These are phyloP conservation scores for Myxocyprinus asiaticus DNA, from an alignment of 2,113 vertebrate species.

Conservation along the genomic window DNA sequence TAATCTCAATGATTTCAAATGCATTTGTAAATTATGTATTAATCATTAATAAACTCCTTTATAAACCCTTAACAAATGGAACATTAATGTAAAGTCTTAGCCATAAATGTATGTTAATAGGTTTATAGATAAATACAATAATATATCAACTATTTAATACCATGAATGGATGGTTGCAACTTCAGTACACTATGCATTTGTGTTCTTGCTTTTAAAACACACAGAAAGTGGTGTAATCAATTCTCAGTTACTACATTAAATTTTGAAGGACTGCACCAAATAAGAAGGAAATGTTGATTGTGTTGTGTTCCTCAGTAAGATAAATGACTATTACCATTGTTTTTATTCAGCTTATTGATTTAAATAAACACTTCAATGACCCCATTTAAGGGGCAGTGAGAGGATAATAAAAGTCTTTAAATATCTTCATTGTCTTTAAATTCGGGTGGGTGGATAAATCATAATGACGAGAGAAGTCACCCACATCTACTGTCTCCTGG, in stretches of 20 bases:
- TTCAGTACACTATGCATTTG: not conserved
- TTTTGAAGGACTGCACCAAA: not conserved
- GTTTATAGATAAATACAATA: no score
- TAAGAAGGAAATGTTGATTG: no score
- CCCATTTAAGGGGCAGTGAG: not conserved
- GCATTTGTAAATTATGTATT: no score
- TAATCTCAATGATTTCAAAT: no score
- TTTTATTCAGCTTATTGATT: not conserved
- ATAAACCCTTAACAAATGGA: no score
- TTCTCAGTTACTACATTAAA: not conserved
- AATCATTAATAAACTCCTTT: no score
- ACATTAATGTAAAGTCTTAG: not conserved
- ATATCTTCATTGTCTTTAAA: slow-evolving; percentile 66
- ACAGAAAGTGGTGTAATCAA: not conserved
- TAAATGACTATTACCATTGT: no score
- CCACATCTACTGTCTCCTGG: slow-evolving; percentile 7
- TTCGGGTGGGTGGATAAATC: slow-evolving; percentile 52
- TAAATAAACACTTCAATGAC: not conserved
- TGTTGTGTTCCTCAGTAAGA: not conserved
- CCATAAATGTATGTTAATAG: not conserved
- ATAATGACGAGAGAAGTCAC: not conserved
- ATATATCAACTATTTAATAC: no score
- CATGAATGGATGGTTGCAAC: no score
- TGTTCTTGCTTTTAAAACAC: not conserved
- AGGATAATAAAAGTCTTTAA: slow-evolving; percentile 64